Evolutionary conservation across 2,888 invertebrate genomes (phyloP).

Genomic region (Trilocha varians): DNA sequence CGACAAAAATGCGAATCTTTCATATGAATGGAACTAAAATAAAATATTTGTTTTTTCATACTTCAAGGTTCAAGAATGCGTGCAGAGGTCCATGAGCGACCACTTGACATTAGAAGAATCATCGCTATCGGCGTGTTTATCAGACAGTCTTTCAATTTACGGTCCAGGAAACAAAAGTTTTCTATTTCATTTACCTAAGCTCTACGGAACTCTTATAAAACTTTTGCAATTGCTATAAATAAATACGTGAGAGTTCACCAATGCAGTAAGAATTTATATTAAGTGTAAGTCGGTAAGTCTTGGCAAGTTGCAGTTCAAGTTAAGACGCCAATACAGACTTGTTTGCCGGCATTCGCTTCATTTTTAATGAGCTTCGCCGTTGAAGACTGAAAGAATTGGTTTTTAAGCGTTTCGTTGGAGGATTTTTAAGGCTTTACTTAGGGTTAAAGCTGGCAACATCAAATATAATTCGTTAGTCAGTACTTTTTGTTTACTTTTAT

Average conservation of each 20-base stretch:
- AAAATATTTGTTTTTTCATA: too few relatives aligned
- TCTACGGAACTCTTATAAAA: slow-evolving; percentile 2
- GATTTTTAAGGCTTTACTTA: too few relatives aligned
- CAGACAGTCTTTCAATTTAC: too few relatives aligned
- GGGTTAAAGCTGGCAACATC: too few relatives aligned
- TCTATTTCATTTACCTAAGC: background rate
- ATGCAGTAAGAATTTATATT: slow-evolving; percentile 15
- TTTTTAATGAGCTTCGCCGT: slow-evolving; percentile 32
- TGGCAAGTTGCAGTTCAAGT: slow-evolving; percentile 26
- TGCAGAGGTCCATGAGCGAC: too few relatives aligned
- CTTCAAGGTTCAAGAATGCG: too few relatives aligned
- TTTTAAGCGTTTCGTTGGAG: slow-evolving; percentile 17
- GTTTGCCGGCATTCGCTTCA: slow-evolving; percentile 22
- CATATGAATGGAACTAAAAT: too few relatives aligned
- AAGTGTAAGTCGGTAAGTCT: slow-evolving; percentile 32
- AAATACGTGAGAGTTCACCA: slow-evolving; percentile 11
- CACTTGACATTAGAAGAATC: too few relatives aligned
- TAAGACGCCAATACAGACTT: slow-evolving; percentile 26
- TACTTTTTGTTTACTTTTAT: too few relatives aligned
- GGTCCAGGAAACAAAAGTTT: background rate
- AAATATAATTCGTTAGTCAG: too few relatives aligned
- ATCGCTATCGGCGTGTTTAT: too few relatives aligned
- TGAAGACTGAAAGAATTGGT: slow-evolving; percentile 20
- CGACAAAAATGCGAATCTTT: too few relatives aligned
- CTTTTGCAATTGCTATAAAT: slow-evolving; percentile 1